Conservation (phyloP, 2,113 vertebrate species). For the Coptodon bakossiorum region DNA sequence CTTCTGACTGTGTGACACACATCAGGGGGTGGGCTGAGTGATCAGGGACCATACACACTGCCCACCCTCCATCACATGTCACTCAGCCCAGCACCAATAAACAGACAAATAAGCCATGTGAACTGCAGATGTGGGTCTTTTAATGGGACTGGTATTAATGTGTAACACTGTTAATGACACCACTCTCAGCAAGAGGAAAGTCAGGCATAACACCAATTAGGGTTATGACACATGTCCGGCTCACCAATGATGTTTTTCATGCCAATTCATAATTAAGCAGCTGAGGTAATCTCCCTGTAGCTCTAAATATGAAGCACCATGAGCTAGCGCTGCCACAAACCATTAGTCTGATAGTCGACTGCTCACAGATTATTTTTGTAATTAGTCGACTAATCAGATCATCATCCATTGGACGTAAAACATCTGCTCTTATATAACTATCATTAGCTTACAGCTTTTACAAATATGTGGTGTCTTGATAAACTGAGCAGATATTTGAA, state of each 20-base stretch:
- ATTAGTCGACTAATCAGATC: not conserved
- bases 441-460: not conserved
- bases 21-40: not conserved
- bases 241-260: not conserved
- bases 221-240: not conserved
- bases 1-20: not conserved
- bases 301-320: not conserved
- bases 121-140: not conserved
- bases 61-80: not conserved
- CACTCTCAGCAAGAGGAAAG: not conserved
- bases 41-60: fast-evolving
- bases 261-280: not conserved
- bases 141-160: fast-evolving
- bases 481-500: not conserved
- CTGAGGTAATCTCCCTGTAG: not conserved
- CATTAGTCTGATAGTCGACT: not conserved
- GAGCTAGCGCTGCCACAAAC: not conserved
- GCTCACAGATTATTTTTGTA: not conserved
- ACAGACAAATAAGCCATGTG: not conserved
- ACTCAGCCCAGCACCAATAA: not conserved
- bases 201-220: not conserved
- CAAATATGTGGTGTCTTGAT: not conserved
- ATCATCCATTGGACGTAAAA: not conserved
- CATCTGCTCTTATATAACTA: not conserved
- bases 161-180: not conserved